Evolutionary conservation across 2,888 invertebrate species (phyloP).

Genomic region (Tipula unca): DNA sequence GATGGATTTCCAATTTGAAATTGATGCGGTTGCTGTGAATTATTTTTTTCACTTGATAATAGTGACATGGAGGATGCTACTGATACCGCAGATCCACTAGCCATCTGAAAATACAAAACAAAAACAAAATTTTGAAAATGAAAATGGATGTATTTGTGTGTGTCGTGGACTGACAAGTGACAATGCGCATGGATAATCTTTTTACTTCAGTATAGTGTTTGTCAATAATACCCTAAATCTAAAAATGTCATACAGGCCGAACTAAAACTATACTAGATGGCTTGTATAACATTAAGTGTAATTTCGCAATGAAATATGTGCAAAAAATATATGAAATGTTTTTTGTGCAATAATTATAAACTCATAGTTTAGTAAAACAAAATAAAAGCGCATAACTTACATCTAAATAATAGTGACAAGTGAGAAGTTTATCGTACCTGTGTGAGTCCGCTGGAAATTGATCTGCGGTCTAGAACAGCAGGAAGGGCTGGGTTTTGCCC

Average conservation of each 20-base stretch:
- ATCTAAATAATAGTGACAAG: background rate
- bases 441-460: slow-evolving; percentile 28
- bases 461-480: slow-evolving; percentile 44
- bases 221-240: background rate
- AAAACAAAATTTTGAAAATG: background rate
- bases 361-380: background rate
- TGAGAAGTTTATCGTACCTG: slow-evolving; percentile 17
- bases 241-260: background rate
- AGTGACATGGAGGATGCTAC: slow-evolving; percentile 27
- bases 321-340: background rate
- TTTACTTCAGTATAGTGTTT: background rate
- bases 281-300: background rate
- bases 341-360: background rate
- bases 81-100: slow-evolving; percentile 31
- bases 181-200: background rate
- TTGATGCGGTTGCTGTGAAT: slow-evolving; percentile 27
- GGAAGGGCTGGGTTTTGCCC: slow-evolving; percentile 43
- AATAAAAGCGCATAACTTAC: background rate
- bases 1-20: background rate
- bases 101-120: slow-evolving; percentile 14
- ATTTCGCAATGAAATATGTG: background rate
- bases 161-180: background rate
- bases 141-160: too few relatives aligned
- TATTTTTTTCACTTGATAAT: slow-evolving; percentile 25
- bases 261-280: background rate